Conservation (phyloP, 1,140 invertebrate genomes). For the Octopus sinensis region DNA sequence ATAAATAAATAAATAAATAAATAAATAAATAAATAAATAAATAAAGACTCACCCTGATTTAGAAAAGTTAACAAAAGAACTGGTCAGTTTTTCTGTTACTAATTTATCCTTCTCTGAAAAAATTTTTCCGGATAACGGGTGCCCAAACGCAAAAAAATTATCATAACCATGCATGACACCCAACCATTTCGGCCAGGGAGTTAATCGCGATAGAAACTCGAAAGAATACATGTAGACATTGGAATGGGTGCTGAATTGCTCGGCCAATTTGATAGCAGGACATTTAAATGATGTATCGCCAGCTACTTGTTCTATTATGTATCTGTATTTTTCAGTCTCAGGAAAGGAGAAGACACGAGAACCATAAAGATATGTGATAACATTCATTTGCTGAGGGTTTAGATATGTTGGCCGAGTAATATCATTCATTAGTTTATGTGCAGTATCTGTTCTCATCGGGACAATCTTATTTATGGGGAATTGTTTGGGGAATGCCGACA, state of each 20-base stretch:
- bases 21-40: no score
- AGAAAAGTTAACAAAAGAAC: conserved; percentile 89
- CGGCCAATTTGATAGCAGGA: conserved; percentile 36
- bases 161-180: conserved; percentile 94
- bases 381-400: conserved; percentile 18
- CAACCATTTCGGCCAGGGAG: conserved; percentile 92
- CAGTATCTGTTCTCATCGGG: conserved; percentile 6
- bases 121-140: conserved; percentile 75
- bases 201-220: conserved; percentile 55
- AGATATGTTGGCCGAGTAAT: conserved; percentile 1
- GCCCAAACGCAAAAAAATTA: conserved; percentile 87
- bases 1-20: no score
- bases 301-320: conserved; percentile 36
- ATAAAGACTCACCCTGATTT: conserved; percentile 77
- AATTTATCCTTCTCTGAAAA: conserved; percentile 84
- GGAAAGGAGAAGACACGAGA: conserved; percentile 6
- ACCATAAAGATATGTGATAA: conserved; percentile 26
- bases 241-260: conserved; percentile 4
- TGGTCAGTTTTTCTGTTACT: conserved; percentile 83
- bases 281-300: conserved; percentile 47
- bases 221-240: conserved; percentile 42
- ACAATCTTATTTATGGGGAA: conserved; percentile 19
- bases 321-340: conserved; percentile 19
- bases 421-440: neutral
- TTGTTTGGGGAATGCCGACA: conserved; percentile 29